Base-by-base conservation (phyloP, 2,888 invertebrate species). In the Furcula furcula region DNA sequence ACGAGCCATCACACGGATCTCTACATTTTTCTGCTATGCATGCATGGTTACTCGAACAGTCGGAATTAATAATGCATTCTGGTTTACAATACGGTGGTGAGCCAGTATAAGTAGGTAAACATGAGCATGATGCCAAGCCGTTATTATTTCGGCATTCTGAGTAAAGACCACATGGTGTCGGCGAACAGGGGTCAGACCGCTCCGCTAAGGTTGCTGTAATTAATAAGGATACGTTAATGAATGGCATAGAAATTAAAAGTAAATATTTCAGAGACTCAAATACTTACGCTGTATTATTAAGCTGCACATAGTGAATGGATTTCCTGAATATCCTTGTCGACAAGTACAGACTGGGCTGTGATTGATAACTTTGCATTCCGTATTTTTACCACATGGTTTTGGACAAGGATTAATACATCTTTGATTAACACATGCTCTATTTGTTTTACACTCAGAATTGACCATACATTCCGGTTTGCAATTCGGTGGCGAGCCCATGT, bases 291-390 rank as follows among this genome's bases (percentile, higher is more conserved):
- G 78, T 49, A 90, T 68, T 28, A 82, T 68, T 28, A 82, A 74
- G 40, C 84, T 72, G 56, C 93, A 93, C 44, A 90, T 87, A 1
- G 92, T 91, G 63, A 95, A 94, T 5, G 94, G 93, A 71, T 91
- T 90, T 48, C 94, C 94, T 26, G 92, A 89, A 69, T 90, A 92
- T 30, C 92, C 92, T n/a, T 82, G 71, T 26, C 90, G 86, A 65
- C 94, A 94, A 31, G 91, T 91, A 65, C 94, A 95, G 15, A 94
- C 89, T 4, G 94, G 93, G 49, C 92, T 91, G 62, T 95, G 94
- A 64, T 93, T 93, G 13, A 91, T 89, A 4, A 93, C 93, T 71
- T 91, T 90, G 54, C 95, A 95, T 36, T 91, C 86, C 9, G 94
- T 91, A 61, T 92, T 92, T 36, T 86, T 80, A 15, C 94, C 94